Conservation (phyloP, 2,797 vertebrate genomes). For the Yasuhikotakia modesta region DNA sequence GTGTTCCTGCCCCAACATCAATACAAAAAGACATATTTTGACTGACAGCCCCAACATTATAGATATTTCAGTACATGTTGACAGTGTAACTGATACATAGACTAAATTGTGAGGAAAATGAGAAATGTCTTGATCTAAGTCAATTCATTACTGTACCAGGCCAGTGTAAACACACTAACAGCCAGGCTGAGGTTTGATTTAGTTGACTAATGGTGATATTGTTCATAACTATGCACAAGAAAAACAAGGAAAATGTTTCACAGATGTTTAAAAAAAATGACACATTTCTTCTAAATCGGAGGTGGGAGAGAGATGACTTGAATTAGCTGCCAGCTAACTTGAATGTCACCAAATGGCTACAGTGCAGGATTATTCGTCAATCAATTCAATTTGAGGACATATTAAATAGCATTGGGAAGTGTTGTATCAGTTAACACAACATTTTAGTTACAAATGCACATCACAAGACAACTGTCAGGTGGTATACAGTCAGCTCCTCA, state of each 20-base stretch:
- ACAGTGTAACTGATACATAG: conserved; percentile 73
- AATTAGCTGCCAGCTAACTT: conserved; percentile 6
- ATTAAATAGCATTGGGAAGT: not conserved
- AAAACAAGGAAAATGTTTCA: conserved; percentile 33
- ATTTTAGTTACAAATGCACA: conserved; percentile 25
- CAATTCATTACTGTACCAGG: conserved; percentile 8
- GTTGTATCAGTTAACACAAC: conserved; percentile 31
- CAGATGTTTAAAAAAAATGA: conserved; percentile 26
- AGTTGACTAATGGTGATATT: conserved; percentile 37
- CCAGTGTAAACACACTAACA: conserved; percentile 34
- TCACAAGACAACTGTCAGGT: conserved; percentile 28
- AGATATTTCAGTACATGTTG: conserved; percentile 56
- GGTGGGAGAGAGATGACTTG: conserved; percentile 14
- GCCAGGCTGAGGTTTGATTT: conserved; percentile 20
- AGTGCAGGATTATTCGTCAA: conserved; percentile 17
- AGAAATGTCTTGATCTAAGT: conserved; percentile 52
- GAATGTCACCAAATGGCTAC: conserved; percentile 23
- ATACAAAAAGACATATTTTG: conserved; percentile 35
- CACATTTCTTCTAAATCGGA: conserved; percentile 14
- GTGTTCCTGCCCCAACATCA: conserved; percentile 60
- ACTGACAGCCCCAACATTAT: conserved; percentile 15
- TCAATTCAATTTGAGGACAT: conserved; percentile 1
- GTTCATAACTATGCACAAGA: conserved; percentile 29
- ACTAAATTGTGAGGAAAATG: conserved; percentile 60
- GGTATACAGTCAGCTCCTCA: conserved; percentile 9